Evolutionary conservation across 2,113 vertebrate genomes (phyloP).

Genomic region (Dicentrarchus labrax): DNA sequence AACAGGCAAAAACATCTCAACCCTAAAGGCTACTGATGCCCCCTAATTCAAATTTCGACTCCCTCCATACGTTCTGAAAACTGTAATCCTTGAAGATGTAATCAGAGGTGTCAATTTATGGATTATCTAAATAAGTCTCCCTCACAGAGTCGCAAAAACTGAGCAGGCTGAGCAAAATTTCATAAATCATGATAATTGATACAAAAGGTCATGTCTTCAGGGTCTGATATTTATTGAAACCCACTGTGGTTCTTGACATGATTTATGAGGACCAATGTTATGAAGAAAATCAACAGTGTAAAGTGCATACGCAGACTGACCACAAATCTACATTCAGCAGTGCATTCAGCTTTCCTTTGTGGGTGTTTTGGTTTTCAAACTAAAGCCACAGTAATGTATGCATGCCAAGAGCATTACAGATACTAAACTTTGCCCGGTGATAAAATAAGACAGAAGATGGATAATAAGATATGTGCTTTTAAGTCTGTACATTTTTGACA

Average conservation of each 20-base stretch:
- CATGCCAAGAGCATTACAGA: conserved; percentile 46
- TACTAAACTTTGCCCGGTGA: conserved; percentile 38
- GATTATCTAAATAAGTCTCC: neutral
- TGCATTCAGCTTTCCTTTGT: conserved; percentile 52
- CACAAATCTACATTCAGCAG: conserved; percentile 3
- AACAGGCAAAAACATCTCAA: neutral
- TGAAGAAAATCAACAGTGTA: neutral
- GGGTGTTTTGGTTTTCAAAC: conserved; percentile 49
- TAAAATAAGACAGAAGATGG: conserved; percentile 11
- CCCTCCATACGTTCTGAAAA: neutral
- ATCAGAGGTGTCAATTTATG: neutral
- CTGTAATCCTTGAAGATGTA: neutral
- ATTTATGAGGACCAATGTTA: neutral
- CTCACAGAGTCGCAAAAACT: neutral
- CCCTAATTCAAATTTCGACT: conserved; percentile 3
- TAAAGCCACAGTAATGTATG: conserved; percentile 49
- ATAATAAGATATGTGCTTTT: conserved; percentile 36
- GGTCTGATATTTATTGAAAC: conserved; percentile 10
- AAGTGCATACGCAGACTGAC: conserved; percentile 16
- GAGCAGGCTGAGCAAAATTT: neutral
- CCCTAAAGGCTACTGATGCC: neutral
- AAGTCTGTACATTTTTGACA: conserved; percentile 59
- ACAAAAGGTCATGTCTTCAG: neutral
- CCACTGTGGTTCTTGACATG: neutral
- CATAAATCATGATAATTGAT: neutral